phyloP scores from a whole-genome alignment of 2,888 invertebrate genomes.

The Vannuccia rotundouncinata region DNA sequence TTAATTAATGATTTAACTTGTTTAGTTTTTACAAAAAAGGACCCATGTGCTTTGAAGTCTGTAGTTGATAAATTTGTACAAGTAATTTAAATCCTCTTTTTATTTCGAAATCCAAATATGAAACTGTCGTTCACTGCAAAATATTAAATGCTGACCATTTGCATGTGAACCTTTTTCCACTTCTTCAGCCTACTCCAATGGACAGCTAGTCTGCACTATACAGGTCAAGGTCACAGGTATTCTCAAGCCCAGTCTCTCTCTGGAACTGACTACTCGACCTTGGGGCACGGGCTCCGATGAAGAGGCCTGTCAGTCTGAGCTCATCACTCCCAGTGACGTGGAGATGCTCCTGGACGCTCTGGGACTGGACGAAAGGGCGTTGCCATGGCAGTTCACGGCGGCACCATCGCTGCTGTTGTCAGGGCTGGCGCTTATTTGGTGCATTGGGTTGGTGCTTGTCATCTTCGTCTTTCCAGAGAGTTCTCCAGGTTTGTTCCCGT shows the following conservation, averaged over 20 bases:
- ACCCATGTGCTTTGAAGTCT: too few species aligned
- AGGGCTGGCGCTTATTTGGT: slow-evolving; percentile 43
- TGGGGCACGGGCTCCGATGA: neutral
- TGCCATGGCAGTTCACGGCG: slow-evolving; percentile 44
- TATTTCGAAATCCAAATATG: too few species aligned
- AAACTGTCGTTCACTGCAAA: too few species aligned
- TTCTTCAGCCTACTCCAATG: slow-evolving; percentile 8
- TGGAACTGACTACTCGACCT: neutral
- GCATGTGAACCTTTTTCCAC: too few species aligned
- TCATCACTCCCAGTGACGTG: neutral
- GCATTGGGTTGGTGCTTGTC: slow-evolving; percentile 42
- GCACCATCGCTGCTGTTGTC: slow-evolving; percentile 43
- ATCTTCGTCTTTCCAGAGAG: slow-evolving; percentile 39
- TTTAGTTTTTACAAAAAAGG: too few species aligned
- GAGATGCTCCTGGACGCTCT: neutral
- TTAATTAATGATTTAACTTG: too few species aligned
- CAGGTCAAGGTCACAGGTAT: neutral
- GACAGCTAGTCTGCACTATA: neutral
- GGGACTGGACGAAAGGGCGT: slow-evolving; percentile 40
- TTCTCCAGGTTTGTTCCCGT: neutral
- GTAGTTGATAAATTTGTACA: too few species aligned
- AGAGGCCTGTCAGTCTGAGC: neutral
- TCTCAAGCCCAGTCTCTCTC: neutral
- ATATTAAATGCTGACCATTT: too few species aligned
- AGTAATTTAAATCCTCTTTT: too few species aligned